phyloP scores from a whole-genome alignment of 2,113 vertebrate genomes.

The Campylorhamphus procurvoides region DNA sequence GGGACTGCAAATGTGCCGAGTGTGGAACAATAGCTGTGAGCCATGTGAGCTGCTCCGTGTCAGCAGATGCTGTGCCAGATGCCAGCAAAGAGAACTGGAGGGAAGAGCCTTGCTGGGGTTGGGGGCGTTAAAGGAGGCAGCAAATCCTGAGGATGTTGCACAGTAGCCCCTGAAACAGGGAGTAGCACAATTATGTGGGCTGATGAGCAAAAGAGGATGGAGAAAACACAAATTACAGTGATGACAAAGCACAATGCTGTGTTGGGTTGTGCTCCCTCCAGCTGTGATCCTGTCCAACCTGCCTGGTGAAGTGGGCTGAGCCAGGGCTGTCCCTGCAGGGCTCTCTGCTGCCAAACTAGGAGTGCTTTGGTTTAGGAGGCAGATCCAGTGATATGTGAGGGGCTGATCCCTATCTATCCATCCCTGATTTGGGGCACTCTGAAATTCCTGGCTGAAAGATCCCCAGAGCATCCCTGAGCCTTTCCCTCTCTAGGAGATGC shows the following conservation, averaged over 20 bases:
- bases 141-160: neutral
- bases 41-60: neutral
- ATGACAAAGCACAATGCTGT: neutral
- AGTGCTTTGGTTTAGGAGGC: neutral
- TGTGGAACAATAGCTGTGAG: conserved; percentile 28
- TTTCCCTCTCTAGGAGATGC: neutral
- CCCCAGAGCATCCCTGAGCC: neutral
- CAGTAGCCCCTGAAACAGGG: neutral
- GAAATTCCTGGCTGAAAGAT: neutral
- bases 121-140: neutral
- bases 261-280: neutral
- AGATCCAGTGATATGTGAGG: neutral
- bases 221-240: neutral
- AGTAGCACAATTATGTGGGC: neutral
- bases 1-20: neutral
- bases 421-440: neutral
- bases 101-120: neutral
- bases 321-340: neutral
- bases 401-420: neutral
- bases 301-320: neutral
- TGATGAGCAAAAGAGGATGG: neutral
- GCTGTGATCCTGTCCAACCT: neutral
- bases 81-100: neutral
- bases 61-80: conserved; percentile 27
- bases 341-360: neutral